These are phyloP conservation scores for Polydesmus complanatus DNA, from an alignment of 2,888 invertebrate species.

Conservation along the genomic window DNA sequence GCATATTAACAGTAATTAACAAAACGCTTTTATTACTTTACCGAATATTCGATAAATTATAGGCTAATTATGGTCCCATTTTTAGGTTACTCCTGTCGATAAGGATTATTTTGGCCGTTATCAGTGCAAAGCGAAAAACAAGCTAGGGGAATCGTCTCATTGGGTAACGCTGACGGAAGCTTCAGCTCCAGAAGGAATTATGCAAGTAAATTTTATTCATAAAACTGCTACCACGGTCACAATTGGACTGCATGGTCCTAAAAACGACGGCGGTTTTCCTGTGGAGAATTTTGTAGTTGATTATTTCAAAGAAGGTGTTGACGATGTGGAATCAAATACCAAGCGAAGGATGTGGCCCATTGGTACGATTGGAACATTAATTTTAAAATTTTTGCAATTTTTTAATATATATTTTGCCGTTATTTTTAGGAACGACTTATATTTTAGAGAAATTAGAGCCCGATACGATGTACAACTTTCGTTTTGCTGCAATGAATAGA, in stretches of 20 bases:
- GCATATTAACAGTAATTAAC: constrained; percentile 42
- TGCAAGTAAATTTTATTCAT: constrained; percentile 39
- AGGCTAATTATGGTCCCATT: constrained; percentile 1
- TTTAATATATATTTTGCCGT: too few relatives aligned
- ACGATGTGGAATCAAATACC: constrained; percentile 39
- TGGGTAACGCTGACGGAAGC: constrained; percentile 61
- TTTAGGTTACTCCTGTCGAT: constrained; percentile 48
- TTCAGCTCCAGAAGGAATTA: constrained; percentile 49
- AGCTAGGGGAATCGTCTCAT: constrained; percentile 51
- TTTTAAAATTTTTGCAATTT: too few relatives aligned
- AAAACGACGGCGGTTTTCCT: constrained; percentile 58
- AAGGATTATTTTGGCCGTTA: constrained; percentile 54
- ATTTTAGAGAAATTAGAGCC: constrained; percentile 65
- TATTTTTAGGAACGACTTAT: constrained; percentile 46
- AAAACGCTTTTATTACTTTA: too few relatives aligned
- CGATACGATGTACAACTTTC: constrained; percentile 60
- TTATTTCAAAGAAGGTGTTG: constrained; percentile 37
- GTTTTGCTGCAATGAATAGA: constrained; percentile 70
- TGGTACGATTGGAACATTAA: background rate
- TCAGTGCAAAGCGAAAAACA: constrained; percentile 67
- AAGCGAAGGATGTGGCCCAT: constrained; percentile 11
- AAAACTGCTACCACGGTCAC: constrained; percentile 59
- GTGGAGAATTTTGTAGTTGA: constrained; percentile 57
- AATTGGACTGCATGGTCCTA: constrained; percentile 61
- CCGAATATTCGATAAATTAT: background rate